A percentile compares a stretch with the other conserved stretches of the same genome.
These are phyloP conservation scores for Scyliorhinus canicula DNA, from an alignment of 2,797 vertebrate genomes.

Conservation along the genomic window DNA sequence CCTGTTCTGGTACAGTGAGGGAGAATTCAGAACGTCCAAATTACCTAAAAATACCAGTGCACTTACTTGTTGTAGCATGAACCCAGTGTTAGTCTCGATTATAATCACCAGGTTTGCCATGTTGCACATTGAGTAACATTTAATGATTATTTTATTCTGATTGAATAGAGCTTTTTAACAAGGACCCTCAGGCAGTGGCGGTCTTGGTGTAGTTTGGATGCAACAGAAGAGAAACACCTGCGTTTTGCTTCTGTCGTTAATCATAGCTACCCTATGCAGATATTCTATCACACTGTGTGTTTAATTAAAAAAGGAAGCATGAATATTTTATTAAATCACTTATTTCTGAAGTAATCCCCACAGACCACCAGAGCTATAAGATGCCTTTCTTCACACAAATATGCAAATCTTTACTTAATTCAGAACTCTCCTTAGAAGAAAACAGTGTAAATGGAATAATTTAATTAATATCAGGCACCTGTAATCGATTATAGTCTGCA, in stretches of 20 bases:
- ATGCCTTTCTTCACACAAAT: not conserved
- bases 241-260: slow-evolving; percentile 7
- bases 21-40: too few relatives aligned
- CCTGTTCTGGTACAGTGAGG: too few relatives aligned
- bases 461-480: not conserved
- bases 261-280: not conserved
- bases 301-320: slow-evolving; percentile 33
- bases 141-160: slow-evolving; percentile 28
- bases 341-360: slow-evolving; percentile 28
- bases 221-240: not conserved
- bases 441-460: not conserved
- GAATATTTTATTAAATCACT: slow-evolving; percentile 32
- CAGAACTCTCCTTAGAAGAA: not conserved
- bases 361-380: not conserved
- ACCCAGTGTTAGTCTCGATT: not conserved
- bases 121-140: slow-evolving; percentile 10
- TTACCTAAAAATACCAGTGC: too few relatives aligned
- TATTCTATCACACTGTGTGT: not conserved
- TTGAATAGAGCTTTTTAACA: not conserved
- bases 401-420: slow-evolving; percentile 20
- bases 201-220: not conserved
- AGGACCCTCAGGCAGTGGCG: not conserved
- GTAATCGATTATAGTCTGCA: not conserved
- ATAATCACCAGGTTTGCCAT: not conserved
- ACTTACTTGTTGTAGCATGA: not conserved